phyloP scores from a whole-genome alignment of 2,888 invertebrate genomes.

The Phania funesta region DNA sequence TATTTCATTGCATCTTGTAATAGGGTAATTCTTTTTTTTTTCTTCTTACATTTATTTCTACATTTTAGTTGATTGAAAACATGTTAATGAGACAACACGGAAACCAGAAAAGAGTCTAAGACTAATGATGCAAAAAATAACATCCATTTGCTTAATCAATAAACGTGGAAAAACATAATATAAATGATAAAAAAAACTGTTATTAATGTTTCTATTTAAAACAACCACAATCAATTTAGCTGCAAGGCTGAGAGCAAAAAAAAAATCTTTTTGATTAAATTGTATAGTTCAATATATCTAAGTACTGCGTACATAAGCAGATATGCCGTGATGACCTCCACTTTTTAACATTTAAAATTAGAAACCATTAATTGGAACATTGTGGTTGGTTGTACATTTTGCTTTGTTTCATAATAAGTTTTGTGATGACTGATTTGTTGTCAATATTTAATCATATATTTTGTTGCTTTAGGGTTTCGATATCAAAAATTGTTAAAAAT shows the following conservation, averaged over 20 bases:
- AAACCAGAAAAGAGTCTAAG: conserved; percentile 31
- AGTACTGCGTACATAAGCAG: background rate
- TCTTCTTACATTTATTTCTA: background rate
- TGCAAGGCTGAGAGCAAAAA: background rate
- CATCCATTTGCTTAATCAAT: background rate
- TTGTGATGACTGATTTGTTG: conserved; percentile 36
- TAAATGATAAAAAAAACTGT: background rate
- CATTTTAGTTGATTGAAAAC: conserved; percentile 55
- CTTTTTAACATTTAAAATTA: conserved; percentile 8
- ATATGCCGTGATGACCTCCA: conserved; percentile 20
- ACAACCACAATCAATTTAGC: background rate
- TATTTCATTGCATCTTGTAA: background rate
- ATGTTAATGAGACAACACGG: conserved; percentile 60
- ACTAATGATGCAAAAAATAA: conserved; percentile 45
- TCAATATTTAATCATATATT: background rate
- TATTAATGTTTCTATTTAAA: background rate
- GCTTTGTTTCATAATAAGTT: conserved; percentile 33
- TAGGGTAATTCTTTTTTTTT: conserved; percentile 45
- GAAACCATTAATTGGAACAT: conserved; percentile 21
- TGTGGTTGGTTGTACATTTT: conserved; percentile 17
- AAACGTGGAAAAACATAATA: background rate
- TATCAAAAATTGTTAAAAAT: background rate
- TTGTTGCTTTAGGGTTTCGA: background rate
- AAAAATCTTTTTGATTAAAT: conserved; percentile 12
- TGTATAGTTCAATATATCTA: background rate